phyloP scores from a whole-genome alignment of 2,888 invertebrate genomes.

The Myopa tessellatipennis region DNA sequence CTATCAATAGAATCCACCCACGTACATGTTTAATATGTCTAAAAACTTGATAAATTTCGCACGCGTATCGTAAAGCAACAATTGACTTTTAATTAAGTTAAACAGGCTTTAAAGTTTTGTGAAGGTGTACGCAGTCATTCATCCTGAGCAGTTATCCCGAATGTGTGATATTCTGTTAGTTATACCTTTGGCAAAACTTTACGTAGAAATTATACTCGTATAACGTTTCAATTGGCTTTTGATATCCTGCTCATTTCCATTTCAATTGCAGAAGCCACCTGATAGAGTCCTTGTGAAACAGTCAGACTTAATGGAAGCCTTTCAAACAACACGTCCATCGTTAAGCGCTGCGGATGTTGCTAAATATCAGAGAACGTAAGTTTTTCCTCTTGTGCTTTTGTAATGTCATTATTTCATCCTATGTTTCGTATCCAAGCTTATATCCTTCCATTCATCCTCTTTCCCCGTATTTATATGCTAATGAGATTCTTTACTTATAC shows the following conservation, averaged over 20 bases:
- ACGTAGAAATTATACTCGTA: background rate
- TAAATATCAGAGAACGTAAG: constrained; percentile 84
- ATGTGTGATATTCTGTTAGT: too few relatives aligned
- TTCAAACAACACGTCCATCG: constrained; percentile 81
- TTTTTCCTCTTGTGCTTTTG: constrained; percentile 25
- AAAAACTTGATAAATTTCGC: too few relatives aligned
- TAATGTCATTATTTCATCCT: constrained; percentile 9
- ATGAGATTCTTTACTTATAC: background rate
- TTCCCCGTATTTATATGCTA: background rate
- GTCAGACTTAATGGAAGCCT: constrained; percentile 75
- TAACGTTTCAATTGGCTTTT: background rate
- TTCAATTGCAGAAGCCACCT: constrained; percentile 60
- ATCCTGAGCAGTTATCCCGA: too few relatives aligned
- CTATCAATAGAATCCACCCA: too few relatives aligned
- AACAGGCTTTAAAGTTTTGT: too few relatives aligned
- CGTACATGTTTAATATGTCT: too few relatives aligned
- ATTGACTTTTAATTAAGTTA: too few relatives aligned
- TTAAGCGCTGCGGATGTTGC: constrained; percentile 76
- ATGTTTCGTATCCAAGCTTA: background rate
- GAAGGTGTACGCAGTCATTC: too few relatives aligned
- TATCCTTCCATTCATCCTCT: background rate
- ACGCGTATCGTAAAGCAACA: too few relatives aligned
- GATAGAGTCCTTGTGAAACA: constrained; percentile 69
- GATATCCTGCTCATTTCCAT: background rate
- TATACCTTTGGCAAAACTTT: background rate